Percentiles rank a stretch among this genome's conserved stretches.
phyloP scores from a whole-genome alignment of 2,888 invertebrate genomes.

The Mesorhabditis sp. region DNA sequence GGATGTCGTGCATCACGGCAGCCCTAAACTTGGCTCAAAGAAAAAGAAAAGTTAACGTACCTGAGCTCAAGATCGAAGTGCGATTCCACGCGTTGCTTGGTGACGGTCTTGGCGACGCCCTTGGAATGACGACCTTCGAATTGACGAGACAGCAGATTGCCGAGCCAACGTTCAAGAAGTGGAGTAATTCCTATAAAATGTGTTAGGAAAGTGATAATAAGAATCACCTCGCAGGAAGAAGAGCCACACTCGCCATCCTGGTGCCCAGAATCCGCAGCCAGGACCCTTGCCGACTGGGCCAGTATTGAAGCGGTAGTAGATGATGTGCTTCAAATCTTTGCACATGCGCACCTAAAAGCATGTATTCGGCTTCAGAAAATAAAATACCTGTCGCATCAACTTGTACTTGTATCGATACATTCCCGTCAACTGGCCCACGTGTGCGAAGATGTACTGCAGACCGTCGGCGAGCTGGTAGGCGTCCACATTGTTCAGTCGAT shows the following conservation, averaged over 20 bases:
- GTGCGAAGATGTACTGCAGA: constrained; percentile 96
- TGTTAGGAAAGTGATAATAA: not conserved
- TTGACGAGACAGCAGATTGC: constrained; percentile 92
- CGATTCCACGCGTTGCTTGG: constrained; percentile 97
- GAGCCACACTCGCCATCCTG: constrained; percentile 98
- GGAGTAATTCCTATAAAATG: constrained; percentile 77
- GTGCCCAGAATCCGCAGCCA: constrained; percentile 61
- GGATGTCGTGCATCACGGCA: constrained; percentile 78
- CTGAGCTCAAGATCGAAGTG: constrained; percentile 97
- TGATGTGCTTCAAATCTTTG: constrained; percentile 97
- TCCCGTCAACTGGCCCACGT: constrained; percentile 97
- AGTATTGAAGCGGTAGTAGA: constrained; percentile 78
- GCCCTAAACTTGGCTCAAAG: constrained; percentile 39
- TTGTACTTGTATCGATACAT: constrained; percentile 78
- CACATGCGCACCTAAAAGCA: constrained; percentile 97
- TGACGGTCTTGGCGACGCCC: constrained; percentile 96
- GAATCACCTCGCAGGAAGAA: constrained; percentile 87
- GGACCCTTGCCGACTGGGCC: constrained; percentile 58
- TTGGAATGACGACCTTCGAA: constrained; percentile 99
- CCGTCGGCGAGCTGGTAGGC: constrained; percentile 96
- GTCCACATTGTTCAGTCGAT: constrained; percentile 96
- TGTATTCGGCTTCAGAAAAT: constrained; percentile 66
- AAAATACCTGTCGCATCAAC: constrained; percentile 50
- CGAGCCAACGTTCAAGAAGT: constrained; percentile 94
- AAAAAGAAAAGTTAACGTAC: constrained; percentile 36